These are phyloP conservation scores for Melanotaenia pygmaea DNA, from an alignment of 2,797 vertebrate species.

Conservation along the genomic window DNA sequence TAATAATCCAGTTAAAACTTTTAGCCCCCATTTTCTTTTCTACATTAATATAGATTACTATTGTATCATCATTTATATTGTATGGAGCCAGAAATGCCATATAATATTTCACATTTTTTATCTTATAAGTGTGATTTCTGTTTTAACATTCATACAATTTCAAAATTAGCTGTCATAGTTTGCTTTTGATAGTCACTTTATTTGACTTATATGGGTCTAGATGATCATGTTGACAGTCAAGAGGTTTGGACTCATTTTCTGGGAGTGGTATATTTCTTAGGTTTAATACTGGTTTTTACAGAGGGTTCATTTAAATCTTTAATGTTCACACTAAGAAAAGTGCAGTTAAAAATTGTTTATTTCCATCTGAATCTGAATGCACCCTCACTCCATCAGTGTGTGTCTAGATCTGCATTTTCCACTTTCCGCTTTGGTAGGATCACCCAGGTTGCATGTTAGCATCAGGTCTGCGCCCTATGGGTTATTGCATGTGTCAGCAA, in stretches of 20 bases:
- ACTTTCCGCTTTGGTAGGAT: background rate
- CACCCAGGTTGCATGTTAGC: background rate
- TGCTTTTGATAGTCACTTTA: too few relatives aligned
- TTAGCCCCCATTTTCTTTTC: too few relatives aligned
- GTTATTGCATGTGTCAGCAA: slow-evolving; percentile 33
- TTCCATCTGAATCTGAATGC: too few relatives aligned
- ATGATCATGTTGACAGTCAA: too few relatives aligned
- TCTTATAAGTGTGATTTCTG: background rate
- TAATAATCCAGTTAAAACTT: too few relatives aligned
- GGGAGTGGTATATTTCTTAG: too few relatives aligned
- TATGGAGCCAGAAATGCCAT: too few relatives aligned
- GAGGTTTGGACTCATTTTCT: too few relatives aligned
- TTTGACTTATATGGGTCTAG: too few relatives aligned
- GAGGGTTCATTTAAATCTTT: background rate
- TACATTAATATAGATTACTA: background rate
- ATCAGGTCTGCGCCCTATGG: slow-evolving; percentile 36
- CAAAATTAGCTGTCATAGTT: too few relatives aligned
- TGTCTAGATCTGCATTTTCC: background rate
- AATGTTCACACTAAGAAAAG: background rate
- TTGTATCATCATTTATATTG: too few relatives aligned
- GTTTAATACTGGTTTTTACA: background rate
- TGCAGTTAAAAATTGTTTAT: too few relatives aligned
- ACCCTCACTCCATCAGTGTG: background rate
- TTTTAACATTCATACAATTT: background rate
- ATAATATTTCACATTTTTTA: background rate